Conservation (phyloP, 2,888 invertebrate genomes). For the Bombylius major region DNA sequence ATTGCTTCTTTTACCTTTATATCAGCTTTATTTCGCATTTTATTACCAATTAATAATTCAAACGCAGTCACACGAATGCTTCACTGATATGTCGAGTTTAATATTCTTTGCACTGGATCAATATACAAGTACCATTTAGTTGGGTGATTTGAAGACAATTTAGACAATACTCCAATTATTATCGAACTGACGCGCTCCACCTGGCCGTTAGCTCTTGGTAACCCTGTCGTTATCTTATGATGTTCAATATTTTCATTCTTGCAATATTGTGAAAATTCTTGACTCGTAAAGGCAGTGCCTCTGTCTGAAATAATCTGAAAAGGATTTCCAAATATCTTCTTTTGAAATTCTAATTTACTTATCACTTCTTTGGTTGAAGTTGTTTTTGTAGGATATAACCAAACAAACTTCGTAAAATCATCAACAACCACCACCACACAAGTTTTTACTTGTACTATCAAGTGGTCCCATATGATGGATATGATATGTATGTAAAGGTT, state of each 20-base stretch:
- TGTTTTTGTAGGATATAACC: background rate
- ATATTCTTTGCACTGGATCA: no score
- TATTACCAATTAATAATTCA: no score
- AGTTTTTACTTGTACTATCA: conserved; percentile 15
- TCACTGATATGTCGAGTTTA: no score
- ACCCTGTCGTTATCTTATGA: no score
- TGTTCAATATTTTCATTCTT: background rate
- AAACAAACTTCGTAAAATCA: background rate
- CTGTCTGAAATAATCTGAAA: background rate
- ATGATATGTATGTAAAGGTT: conserved; percentile 23
- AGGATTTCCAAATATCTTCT: background rate
- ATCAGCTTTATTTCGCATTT: no score
- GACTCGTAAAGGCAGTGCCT: background rate
- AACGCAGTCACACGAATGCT: no score
- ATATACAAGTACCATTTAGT: no score
- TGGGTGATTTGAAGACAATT: no score
- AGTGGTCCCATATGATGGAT: conserved; percentile 27
- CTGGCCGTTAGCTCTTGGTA: no score
- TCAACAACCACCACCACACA: background rate
- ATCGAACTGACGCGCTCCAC: no score
- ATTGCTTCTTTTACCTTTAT: no score
- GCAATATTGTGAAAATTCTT: conserved; percentile 1
- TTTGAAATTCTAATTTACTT: background rate
- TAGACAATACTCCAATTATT: no score
- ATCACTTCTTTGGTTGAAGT: background rate